These are phyloP conservation scores for Nomada ruficornis DNA, from an alignment of 2,888 invertebrate genomes.

Conservation along the genomic window DNA sequence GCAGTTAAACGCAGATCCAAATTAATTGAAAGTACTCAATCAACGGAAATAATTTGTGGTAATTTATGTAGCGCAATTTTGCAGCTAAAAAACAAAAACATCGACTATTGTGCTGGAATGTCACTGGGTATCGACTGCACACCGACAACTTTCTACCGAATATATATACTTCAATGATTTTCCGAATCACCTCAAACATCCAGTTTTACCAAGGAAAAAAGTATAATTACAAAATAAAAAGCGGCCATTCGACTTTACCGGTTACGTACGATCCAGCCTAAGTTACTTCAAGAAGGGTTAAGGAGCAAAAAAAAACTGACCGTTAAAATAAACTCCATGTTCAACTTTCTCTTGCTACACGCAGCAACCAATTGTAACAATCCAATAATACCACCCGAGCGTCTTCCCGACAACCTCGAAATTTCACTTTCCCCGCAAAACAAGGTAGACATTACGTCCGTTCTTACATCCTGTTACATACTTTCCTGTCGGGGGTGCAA, in stretches of 20 bases:
- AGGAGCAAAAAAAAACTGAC: no score
- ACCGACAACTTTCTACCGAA: constrained; percentile 2
- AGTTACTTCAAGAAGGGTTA: no score
- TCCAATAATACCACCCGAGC: no score
- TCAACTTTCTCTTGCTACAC: no score
- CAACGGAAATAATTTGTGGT: not conserved
- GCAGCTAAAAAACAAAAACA: not conserved
- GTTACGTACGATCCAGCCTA: not conserved
- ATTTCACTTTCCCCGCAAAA: no score
- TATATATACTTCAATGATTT: not conserved
- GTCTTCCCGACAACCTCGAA: no score
- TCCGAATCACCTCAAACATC: not conserved
- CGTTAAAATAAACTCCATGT: no score
- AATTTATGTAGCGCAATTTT: not conserved
- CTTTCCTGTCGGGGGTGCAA: no score
- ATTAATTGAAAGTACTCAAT: not conserved
- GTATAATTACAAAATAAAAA: not conserved
- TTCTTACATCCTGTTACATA: no score
- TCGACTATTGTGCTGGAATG: constrained; percentile 20
- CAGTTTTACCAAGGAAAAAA: not conserved
- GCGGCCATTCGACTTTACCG: not conserved
- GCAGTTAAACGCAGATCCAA: not conserved
- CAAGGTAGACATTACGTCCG: no score
- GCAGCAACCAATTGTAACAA: no score
- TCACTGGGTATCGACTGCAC: not conserved